phyloP scores from a whole-genome alignment of 2,888 invertebrate species.

The Itoplectis maculator region DNA sequence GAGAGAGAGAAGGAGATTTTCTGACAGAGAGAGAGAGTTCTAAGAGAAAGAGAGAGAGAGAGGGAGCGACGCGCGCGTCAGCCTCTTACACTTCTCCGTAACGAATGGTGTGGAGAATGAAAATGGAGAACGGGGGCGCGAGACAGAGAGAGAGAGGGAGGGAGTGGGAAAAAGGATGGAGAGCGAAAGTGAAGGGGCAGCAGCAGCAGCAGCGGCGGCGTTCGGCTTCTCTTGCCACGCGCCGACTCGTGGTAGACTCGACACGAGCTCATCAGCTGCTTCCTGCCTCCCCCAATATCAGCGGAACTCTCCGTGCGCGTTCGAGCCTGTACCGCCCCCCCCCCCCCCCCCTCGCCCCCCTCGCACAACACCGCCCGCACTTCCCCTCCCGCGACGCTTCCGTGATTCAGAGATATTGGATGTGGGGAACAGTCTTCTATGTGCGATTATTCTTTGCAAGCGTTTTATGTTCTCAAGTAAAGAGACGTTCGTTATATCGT shows the following conservation, averaged over 20 bases:
- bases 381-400: neutral
- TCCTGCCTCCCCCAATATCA: conserved; percentile 76
- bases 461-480: no score
- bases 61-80: conserved; percentile 7
- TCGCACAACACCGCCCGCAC: no score
- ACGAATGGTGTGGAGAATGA: conserved; percentile 36
- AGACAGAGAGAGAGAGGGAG: conserved; percentile 72
- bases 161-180: conserved; percentile 72
- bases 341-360: neutral
- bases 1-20: no score
- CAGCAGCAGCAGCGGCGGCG: conserved; percentile 71
- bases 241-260: conserved; percentile 79
- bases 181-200: conserved; percentile 70
- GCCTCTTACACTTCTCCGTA: conserved; percentile 31
- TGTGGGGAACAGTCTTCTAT: neutral
- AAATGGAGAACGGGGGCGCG: conserved; percentile 42
- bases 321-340: conserved; percentile 32
- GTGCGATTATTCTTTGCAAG: neutral
- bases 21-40: no score
- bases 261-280: conserved; percentile 79
- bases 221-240: conserved; percentile 75
- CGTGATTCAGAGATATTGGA: conserved; percentile 3
- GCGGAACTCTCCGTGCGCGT: conserved; percentile 44
- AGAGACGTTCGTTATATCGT: no score
- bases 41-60: no score